Conservation (phyloP, 2,888 invertebrate genomes). For the Pseudanteris insignis region DNA sequence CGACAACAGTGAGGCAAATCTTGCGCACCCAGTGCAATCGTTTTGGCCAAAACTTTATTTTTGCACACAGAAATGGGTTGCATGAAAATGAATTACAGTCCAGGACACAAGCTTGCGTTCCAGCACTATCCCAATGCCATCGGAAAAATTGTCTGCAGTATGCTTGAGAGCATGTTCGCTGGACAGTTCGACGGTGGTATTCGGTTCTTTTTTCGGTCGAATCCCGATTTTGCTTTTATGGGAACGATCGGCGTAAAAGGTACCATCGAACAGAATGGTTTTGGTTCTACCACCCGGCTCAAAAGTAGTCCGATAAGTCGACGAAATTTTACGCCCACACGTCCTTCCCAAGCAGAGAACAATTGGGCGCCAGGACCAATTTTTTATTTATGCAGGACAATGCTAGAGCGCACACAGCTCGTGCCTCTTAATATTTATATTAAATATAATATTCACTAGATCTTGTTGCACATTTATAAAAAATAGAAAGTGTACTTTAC, state of each 20-base stretch:
- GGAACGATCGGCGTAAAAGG: slow-evolving; percentile 5
- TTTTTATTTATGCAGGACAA: slow-evolving; percentile 14
- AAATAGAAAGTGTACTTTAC: too few relatives aligned
- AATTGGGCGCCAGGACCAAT: not conserved
- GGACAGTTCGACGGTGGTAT: not conserved
- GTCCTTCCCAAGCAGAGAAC: not conserved
- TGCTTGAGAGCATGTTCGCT: slow-evolving; percentile 2
- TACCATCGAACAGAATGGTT: not conserved
- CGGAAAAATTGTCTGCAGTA: slow-evolving; percentile 1
- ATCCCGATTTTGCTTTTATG: slow-evolving; percentile 6
- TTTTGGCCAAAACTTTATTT: not conserved
- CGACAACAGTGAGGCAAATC: not conserved
- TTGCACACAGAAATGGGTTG: slow-evolving; percentile 1
- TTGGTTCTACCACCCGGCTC: not conserved
- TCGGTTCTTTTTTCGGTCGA: not conserved
- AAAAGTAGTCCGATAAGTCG: not conserved
- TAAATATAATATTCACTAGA: too few relatives aligned
- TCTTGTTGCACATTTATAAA: too few relatives aligned
- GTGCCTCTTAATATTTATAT: too few relatives aligned
- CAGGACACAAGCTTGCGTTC: not conserved
- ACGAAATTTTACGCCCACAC: not conserved
- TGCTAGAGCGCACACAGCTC: slow-evolving; percentile 6
- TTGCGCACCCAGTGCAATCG: not conserved
- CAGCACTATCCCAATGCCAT: not conserved
- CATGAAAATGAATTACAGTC: slow-evolving; percentile 1